Evolutionary conservation across 2,888 invertebrate genomes (phyloP).

Genomic region (Plemyria rubiginata): DNA sequence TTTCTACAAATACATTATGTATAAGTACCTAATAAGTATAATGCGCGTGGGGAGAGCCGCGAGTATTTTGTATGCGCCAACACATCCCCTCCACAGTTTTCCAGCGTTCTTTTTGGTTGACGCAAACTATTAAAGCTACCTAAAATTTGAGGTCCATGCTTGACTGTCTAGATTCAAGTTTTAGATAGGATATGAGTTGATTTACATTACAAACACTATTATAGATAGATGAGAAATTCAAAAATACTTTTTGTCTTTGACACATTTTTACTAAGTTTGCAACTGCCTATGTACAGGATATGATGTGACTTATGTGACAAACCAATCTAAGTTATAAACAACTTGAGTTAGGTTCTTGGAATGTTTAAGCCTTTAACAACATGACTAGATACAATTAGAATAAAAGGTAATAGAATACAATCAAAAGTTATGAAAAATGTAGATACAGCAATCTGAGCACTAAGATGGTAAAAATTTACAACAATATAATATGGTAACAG

Average conservation of each 20-base stretch:
- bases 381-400: constrained; percentile 68
- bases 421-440: constrained; percentile 25
- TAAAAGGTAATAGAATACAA: constrained; percentile 3
- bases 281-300: constrained; percentile 44
- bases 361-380: constrained; percentile 77
- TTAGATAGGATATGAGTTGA: constrained; percentile 23
- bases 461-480: no score
- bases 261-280: constrained; percentile 22
- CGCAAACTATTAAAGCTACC: constrained; percentile 7
- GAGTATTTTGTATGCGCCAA: no score
- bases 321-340: constrained; percentile 72
- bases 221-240: constrained; percentile 14
- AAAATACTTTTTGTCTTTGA: constrained; percentile 15
- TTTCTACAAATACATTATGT: background rate
- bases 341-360: constrained; percentile 75
- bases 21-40: no score
- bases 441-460: background rate
- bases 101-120: no score
- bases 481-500: no score
- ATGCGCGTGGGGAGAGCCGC: no score
- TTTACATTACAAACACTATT: constrained; percentile 31
- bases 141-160: background rate
- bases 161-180: constrained; percentile 4
- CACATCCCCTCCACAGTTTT: no score
- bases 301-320: constrained; percentile 42